Base-by-base conservation (phyloP, 2,113 vertebrate species). In the Brevimyrus niger region DNA sequence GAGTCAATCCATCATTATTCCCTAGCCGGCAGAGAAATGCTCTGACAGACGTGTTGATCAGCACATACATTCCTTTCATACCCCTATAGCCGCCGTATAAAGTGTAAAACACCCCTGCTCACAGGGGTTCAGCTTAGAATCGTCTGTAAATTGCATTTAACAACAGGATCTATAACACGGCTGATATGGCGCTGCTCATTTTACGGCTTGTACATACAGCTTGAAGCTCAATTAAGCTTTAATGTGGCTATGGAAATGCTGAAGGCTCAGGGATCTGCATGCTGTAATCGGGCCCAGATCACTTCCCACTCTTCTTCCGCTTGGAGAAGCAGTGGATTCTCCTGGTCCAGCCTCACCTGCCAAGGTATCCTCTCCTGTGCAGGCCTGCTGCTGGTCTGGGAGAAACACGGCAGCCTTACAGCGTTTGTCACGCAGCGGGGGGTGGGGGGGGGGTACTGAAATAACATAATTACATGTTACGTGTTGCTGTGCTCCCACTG, bases 161-260 rank as follows among this genome's bases (percentile, higher is more conserved):
- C 82, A 80, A 42, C 73, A 35, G 35, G 73, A 42, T 80, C 73
- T 42, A 47, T 47, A 46, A 84, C 42, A 84, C 19, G 46, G 82
- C 19, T 84, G 44, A 47, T 38, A 84, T 44, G 82, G 82, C 10
- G 21, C 38, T 42, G 4, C 82, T 84, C 38, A 44, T 46, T 84
- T 84, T 46, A 84, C 21, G 23, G 21, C 35, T 42, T 80, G 82
- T 47, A n/a, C 42, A 47, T 84, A 84, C 85, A 87, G 85, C n/a
- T 87, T 53, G 50, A n/a, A 35, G 48, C 84, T 86, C 84, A 51
- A 51, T 51, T 86, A 51, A 46, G 48, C 23, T 86, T 86, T 86
- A 86, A 86, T 51, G 48, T 51, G 84, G 46, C 84, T 35, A 17
- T 86, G 46, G 53, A 86, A 53, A 86, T 23, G 50, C 31, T 19